Evolutionary conservation across 2,797 vertebrate species (phyloP).

Genomic region (Pseudochromis fuscus): DNA sequence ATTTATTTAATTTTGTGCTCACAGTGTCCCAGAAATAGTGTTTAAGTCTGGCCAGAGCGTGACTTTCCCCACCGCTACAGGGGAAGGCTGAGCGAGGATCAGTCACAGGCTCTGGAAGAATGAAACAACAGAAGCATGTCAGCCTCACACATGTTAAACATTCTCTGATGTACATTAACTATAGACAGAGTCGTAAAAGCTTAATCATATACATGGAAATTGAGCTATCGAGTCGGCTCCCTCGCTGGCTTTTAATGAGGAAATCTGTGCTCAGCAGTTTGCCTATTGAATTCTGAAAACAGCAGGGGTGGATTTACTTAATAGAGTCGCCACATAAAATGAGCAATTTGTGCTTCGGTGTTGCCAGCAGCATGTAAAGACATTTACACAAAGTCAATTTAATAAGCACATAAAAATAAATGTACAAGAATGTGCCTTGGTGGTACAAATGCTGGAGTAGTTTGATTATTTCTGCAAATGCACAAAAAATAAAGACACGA

Average conservation of each 20-base stretch:
- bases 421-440: background rate
- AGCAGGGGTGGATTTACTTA: slow-evolving; percentile 37
- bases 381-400: slow-evolving; percentile 19
- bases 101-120: slow-evolving; percentile 76
- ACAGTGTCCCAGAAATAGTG: slow-evolving; percentile 91
- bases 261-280: slow-evolving; percentile 52
- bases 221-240: background rate
- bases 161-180: slow-evolving; percentile 40
- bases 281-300: slow-evolving; percentile 34
- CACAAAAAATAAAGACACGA: slow-evolving; percentile 3
- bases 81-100: slow-evolving; percentile 88
- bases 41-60: slow-evolving; percentile 85
- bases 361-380: slow-evolving; percentile 21
- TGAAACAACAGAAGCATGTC: slow-evolving; percentile 27
- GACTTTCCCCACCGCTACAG: slow-evolving; percentile 86
- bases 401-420: slow-evolving; percentile 29
- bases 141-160: slow-evolving; percentile 31
- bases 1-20: slow-evolving; percentile 46
- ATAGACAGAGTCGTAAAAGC: slow-evolving; percentile 49
- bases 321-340: slow-evolving; percentile 24
- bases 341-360: slow-evolving; percentile 10
- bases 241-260: slow-evolving; percentile 33
- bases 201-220: slow-evolving; percentile 38
- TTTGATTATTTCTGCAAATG: slow-evolving; percentile 5
- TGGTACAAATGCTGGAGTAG: background rate